These are phyloP conservation scores for Morone saxatilis DNA, from an alignment of 2,113 vertebrate species.

Conservation along the genomic window DNA sequence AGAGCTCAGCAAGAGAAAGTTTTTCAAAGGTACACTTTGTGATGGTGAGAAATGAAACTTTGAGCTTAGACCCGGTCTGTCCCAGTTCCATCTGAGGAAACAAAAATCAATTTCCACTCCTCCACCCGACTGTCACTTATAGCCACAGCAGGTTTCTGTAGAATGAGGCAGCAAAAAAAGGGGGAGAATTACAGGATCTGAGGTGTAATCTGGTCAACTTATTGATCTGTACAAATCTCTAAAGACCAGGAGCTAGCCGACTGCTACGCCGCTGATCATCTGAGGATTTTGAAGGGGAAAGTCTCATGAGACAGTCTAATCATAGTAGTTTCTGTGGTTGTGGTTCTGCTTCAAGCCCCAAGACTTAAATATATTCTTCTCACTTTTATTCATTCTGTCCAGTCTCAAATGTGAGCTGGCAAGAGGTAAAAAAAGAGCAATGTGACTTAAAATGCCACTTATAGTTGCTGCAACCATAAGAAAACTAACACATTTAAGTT, in stretches of 20 bases:
- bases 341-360: background rate
- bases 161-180: background rate
- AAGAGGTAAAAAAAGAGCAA: no score
- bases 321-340: background rate
- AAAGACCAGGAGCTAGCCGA: background rate
- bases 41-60: conserved; percentile 5
- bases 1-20: background rate
- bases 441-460: no score
- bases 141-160: background rate
- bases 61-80: background rate
- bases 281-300: background rate
- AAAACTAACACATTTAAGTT: no score
- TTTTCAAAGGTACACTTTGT: background rate
- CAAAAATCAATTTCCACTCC: conserved; percentile 46
- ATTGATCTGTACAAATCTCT: conserved; percentile 32
- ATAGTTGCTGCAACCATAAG: no score
- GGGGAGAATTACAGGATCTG: background rate
- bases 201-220: conserved; percentile 14
- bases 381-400: no score
- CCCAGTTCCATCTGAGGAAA: conserved; percentile 2
- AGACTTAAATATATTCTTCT: background rate
- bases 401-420: no score
- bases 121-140: background rate
- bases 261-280: background rate
- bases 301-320: background rate